Conservation (phyloP, 2,797 vertebrate genomes). For the Phoebastria nigripes region DNA sequence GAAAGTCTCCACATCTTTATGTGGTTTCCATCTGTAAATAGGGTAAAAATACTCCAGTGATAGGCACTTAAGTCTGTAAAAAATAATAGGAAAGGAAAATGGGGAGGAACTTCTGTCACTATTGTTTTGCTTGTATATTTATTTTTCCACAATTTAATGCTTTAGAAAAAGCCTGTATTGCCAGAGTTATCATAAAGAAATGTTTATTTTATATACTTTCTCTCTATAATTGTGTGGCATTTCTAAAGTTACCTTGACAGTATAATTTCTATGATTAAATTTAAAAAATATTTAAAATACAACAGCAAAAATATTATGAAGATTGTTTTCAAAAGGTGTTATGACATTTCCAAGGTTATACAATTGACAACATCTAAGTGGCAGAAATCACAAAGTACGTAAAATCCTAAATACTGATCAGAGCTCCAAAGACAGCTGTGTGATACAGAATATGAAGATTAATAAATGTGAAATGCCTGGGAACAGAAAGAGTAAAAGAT, state of each 20-base stretch:
- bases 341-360: slow-evolving; percentile 3
- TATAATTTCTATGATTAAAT: neutral
- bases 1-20: neutral
- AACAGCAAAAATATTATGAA: neutral
- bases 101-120: neutral
- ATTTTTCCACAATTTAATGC: neutral
- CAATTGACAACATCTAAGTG: neutral
- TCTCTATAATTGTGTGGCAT: neutral
- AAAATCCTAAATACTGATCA: neutral
- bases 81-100: neutral
- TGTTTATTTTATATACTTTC: neutral
- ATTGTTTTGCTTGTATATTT: neutral
- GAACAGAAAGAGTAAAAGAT: neutral
- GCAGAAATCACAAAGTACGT: neutral
- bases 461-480: neutral
- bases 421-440: neutral
- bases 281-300: neutral
- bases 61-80: neutral
- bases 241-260: neutral
- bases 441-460: neutral
- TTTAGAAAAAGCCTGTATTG: neutral
- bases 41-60: neutral
- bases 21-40: neutral
- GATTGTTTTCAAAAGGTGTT: neutral
- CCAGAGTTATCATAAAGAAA: neutral